Evolutionary conservation across 2,888 invertebrate genomes (phyloP).

Genomic region (Dicyrtomina minuta): DNA sequence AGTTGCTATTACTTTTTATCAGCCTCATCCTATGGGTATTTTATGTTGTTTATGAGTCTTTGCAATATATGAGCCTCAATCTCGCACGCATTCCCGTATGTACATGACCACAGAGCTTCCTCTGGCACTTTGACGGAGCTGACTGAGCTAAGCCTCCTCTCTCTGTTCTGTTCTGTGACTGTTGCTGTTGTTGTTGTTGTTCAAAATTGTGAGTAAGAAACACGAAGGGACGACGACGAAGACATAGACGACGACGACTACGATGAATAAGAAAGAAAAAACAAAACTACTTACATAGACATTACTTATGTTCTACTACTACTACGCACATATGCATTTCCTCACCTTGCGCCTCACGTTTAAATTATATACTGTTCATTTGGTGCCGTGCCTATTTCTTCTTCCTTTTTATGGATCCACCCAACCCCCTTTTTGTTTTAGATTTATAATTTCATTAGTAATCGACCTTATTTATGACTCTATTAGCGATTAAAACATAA

Average conservation of each 20-base stretch:
- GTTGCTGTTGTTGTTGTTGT: no score
- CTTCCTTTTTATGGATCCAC: constrained; percentile 36
- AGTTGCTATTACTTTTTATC: constrained; percentile 11
- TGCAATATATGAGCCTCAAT: constrained; percentile 19
- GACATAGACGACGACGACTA: neutral
- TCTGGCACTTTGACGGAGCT: neutral
- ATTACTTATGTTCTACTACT: neutral
- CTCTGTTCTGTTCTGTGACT: neutral
- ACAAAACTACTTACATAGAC: constrained; percentile 10
- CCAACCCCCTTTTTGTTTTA: constrained; percentile 43
- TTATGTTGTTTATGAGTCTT: constrained; percentile 27
- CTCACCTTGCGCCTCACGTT: constrained; percentile 36
- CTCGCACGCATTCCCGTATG: constrained; percentile 22
- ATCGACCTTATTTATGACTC: constrained; percentile 50
- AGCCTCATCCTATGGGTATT: constrained; percentile 20
- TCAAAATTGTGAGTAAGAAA: neutral
- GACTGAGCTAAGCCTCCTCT: neutral
- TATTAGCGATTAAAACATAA: constrained; percentile 54
- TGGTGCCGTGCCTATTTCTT: constrained; percentile 22
- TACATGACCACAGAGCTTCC: neutral
- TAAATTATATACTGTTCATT: constrained; percentile 29
- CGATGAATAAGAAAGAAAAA: neutral
- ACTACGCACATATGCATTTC: constrained; percentile 30
- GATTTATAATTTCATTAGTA: constrained; percentile 49
- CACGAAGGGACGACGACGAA: neutral